Evolutionary conservation across 2,113 vertebrate genomes (phyloP).

Genomic region (Hyaena hyaena): DNA sequence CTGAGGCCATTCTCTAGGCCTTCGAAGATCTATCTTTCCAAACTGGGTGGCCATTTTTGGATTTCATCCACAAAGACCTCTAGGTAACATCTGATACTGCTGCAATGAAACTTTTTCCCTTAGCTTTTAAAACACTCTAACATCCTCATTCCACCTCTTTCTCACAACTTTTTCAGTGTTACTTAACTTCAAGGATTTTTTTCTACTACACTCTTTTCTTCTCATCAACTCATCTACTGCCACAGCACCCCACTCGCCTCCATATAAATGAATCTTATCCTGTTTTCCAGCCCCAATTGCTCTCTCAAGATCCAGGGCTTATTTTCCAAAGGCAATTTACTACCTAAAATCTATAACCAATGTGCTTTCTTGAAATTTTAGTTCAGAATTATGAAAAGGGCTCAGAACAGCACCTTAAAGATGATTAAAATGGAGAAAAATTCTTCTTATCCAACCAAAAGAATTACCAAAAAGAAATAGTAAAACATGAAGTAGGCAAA

Average conservation of each 20-base stretch:
- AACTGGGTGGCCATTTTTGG: not conserved
- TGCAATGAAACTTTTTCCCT: not conserved
- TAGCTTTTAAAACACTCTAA: not conserved
- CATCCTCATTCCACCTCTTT: not conserved
- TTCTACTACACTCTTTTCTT: not conserved
- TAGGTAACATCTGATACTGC: not conserved
- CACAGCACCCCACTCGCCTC: not conserved
- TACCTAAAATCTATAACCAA: conserved; percentile 50
- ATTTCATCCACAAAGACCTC: not conserved
- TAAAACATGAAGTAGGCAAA: conserved; percentile 16
- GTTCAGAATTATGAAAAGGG: not conserved
- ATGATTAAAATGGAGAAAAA: not conserved
- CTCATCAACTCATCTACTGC: not conserved
- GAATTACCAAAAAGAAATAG: conserved; percentile 12
- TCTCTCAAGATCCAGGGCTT: not conserved
- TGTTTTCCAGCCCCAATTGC: not conserved
- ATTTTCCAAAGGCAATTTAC: not conserved
- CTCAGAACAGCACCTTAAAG: not conserved
- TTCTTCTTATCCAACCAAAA: conserved; percentile 9
- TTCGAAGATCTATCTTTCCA: conserved; percentile 22
- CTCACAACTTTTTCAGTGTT: not conserved
- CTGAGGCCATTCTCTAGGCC: not conserved
- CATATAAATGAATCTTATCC: not conserved
- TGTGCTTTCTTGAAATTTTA: not conserved
- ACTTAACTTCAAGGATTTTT: not conserved